These are phyloP conservation scores for Chrysolina oricalcia DNA, from an alignment of 2,888 invertebrate genomes.

Conservation along the genomic window DNA sequence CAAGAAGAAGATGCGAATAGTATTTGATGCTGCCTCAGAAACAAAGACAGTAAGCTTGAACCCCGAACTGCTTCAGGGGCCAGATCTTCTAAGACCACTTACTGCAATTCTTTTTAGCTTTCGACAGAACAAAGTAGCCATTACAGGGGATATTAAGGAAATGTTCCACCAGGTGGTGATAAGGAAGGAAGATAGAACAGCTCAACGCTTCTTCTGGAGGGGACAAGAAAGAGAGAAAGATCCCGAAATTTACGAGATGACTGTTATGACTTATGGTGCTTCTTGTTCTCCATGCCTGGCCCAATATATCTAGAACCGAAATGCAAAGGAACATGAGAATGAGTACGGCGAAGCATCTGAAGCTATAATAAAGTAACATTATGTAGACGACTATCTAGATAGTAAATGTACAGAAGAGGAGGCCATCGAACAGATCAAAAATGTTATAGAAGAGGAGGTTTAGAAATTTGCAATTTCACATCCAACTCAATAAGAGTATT, in stretches of 20 bases:
- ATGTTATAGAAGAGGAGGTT: conserved; percentile 26
- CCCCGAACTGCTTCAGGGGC: conserved; percentile 44
- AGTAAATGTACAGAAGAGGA: conserved; percentile 50
- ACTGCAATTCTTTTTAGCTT: conserved; percentile 42
- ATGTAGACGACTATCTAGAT: conserved; percentile 58
- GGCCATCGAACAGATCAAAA: conserved; percentile 37
- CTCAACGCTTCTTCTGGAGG: too few species aligned
- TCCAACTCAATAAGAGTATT: conserved; percentile 2
- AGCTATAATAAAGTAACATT: conserved; percentile 44
- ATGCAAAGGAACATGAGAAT: conserved; percentile 25
- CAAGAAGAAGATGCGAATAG: conserved; percentile 28
- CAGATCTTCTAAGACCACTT: conserved; percentile 49
- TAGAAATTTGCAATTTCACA: conserved; percentile 5
- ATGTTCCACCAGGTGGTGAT: too few species aligned
- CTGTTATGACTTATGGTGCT: conserved; percentile 56
- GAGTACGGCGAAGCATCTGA: conserved; percentile 18
- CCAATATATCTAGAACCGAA: conserved; percentile 52
- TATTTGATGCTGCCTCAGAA: conserved; percentile 33
- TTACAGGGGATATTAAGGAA: too few species aligned
- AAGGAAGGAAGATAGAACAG: conserved; percentile 56
- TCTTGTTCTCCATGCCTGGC: too few species aligned
- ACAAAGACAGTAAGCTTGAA: conserved; percentile 32
- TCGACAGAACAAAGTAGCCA: too few species aligned
- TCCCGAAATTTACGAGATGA: conserved; percentile 49
- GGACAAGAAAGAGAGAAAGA: conserved; percentile 8